Conservation (phyloP, 2,797 vertebrate species). For the Babyrousa celebensis region DNA sequence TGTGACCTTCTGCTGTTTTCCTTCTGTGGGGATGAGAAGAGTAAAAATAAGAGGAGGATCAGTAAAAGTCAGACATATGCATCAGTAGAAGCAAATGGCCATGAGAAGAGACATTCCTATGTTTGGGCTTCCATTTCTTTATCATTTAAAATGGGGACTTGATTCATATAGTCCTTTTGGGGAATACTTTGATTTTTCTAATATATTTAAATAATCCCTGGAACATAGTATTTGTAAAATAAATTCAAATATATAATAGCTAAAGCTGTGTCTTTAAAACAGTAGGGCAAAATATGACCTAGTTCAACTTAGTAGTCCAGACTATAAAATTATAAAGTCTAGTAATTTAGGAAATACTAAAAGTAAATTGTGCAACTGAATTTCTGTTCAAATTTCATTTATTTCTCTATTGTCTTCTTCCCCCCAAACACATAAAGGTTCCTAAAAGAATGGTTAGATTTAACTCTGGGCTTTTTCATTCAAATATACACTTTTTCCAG, state of each 20-base stretch:
- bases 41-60: neutral
- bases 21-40: neutral
- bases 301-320: neutral
- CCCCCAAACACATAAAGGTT: neutral
- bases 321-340: neutral
- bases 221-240: neutral
- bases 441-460: neutral
- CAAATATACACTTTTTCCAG: neutral
- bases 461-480: neutral
- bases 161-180: neutral
- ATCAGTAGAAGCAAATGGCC: neutral
- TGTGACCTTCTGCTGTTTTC: neutral
- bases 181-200: neutral
- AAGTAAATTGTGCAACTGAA: neutral
- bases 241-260: neutral
- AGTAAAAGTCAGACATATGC: neutral
- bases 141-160: neutral
- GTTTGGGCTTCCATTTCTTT: neutral
- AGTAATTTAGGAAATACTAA: slow-evolving; percentile 36
- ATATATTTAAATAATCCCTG: neutral
- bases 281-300: neutral
- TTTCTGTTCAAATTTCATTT: neutral
- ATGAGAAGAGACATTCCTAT: neutral
- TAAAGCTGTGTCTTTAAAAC: neutral
- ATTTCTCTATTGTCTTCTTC: neutral